Base-by-base conservation (phyloP, 2,113 vertebrate genomes). In the Heptranchias perlo region DNA sequence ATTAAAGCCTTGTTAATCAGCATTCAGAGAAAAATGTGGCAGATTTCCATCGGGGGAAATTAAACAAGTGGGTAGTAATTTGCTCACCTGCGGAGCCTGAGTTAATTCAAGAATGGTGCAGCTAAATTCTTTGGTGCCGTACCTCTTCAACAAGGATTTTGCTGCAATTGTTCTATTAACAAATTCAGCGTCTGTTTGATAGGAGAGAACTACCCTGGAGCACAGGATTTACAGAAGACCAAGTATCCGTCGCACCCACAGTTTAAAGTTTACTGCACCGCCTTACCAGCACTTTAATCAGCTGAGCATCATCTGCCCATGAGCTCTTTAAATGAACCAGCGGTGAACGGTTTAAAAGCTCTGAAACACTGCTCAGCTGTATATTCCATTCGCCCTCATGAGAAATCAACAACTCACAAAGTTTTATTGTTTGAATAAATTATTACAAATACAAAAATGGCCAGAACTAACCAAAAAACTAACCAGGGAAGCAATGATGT, bases 381-480 rank as follows among this genome's bases (percentile, higher is more conserved):
- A 44, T 47, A 47, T 44, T 23, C 84, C 47, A 54, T 89, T 89
- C 49, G 28, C 47, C 35, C 28, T 58, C 23, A 87, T 52, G 47
- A 52, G 84, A 87, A 84, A 84, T 84, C 47, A 87, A 87, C 84
- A 87, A 14, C 35, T 89, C 49, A n/a, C n/a, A 58, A 89, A 58
- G 52, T 54, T 52, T 5, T 31, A 76, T n/a, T 89, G 49, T 54
- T 52, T 8, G 49, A 52, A 58, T 89, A 54, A 54, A 58, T 14
- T 89, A 89, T 13, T 58, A 3, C 23, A 89, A 89, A 18, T 16
- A 4, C 25, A 28, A 89, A 89, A 10, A 52, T 7, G 21, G 8
- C 47, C 47, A 52, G 44, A 89, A 89, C 86, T 21, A 87, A 86
- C 16, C 44, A 87, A 52, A 23, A 87, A 87, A 47, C 47, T 52